Evolutionary conservation across 92 coral and sea anemone species (phyloP), one percentile per base, ranked within the genome.

Genomic region (Epizoanthus rinbou): DNA sequence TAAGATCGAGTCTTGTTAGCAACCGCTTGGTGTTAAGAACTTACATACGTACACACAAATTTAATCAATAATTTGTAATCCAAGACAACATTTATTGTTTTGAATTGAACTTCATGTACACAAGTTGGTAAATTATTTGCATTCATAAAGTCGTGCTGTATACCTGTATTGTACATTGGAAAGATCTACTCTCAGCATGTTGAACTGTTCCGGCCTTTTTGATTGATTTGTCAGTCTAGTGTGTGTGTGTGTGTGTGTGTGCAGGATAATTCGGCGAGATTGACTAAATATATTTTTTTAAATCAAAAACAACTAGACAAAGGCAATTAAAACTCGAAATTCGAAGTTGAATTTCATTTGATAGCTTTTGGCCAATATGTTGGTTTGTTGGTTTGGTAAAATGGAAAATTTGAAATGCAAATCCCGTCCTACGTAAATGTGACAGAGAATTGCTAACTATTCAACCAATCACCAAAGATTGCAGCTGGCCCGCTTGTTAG

Each of bases 71-170:
- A 3, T 60, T 60, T 66, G 72, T 9, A 31, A 15, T 67, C 73
- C 39, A 33, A 33, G 73, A 41, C 73, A 67, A 16, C 73, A 41
- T 17, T 23, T 31, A 67, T 62, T 39, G 21, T 62, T 41, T 13
- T 19, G n/a, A 11, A 41, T 63, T 60, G 37, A 63, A 14, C 41
- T 18, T 17, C 63, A 62, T 78, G 71, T 62, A 62, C 82, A 37
- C 69, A 78, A 59, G 69, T 11, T 62, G 58, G 64, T 57, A 62
- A 22, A 39, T 22, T 39, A 35, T 78, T 62, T 60, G 39, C 69
- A 45, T 78, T 28, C 41, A 16, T 64, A 17, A 64, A 24, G 18
- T 25, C 69, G 41, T 64, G 43, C 43, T 37, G 43, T 3, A 37
- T 3, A 3, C 43, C 3, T 37, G 82, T 22, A 76, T 25, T 35